Conservation (phyloP, 2,888 invertebrate species). For the Rotaria magnacalcarata region DNA sequence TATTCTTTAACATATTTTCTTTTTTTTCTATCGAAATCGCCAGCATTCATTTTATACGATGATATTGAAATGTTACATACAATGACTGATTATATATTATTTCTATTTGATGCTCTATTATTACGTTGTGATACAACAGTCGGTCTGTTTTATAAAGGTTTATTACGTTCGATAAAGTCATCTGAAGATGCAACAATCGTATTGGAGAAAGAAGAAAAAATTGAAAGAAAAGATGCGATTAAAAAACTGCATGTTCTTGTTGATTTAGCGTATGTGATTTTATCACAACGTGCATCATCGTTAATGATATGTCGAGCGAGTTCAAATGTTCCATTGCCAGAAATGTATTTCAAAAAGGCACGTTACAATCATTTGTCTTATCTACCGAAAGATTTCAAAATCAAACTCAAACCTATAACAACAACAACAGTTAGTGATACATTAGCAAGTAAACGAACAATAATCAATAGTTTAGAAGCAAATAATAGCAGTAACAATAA, state of each 20-base stretch:
- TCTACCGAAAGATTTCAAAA: constrained; percentile 35
- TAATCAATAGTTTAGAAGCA: background rate
- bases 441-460: background rate
- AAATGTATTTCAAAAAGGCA: constrained; percentile 19
- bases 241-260: constrained; percentile 20
- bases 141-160: constrained; percentile 32
- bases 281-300: constrained; percentile 36
- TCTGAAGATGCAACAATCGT: background rate
- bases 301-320: constrained; percentile 5
- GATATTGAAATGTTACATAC: constrained; percentile 34
- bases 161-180: constrained; percentile 37
- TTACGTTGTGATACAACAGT: constrained; percentile 35
- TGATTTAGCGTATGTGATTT: constrained; percentile 30
- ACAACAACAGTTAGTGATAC: background rate
- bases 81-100: constrained; percentile 32
- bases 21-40: constrained; percentile 9
- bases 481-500: background rate
- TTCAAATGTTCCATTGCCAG: constrained; percentile 33
- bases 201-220: background rate
- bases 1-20: constrained; percentile 24
- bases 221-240: background rate
- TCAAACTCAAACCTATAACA: constrained; percentile 1
- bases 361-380: background rate
- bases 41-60: constrained; percentile 32
- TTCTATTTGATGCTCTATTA: constrained; percentile 8